A percentile compares a stretch with the other conserved stretches of the same genome.
These are phyloP conservation scores for Periphyllus acericola DNA, from an alignment of 2,888 invertebrate species.

Conservation along the genomic window DNA sequence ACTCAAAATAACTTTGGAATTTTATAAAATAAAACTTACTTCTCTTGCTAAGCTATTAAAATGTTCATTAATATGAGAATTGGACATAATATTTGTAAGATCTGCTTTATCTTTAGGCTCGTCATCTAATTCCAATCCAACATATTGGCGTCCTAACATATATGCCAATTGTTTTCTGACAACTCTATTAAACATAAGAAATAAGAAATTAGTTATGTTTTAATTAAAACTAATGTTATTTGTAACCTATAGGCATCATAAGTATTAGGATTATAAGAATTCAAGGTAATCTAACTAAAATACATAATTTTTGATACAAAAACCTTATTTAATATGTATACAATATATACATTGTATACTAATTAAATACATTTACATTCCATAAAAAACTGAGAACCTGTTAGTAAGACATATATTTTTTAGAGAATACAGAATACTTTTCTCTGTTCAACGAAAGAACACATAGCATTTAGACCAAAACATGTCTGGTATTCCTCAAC, in stretches of 20 bases:
- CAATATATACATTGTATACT: too few species aligned
- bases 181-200: slow-evolving; percentile 71
- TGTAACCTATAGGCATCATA: neutral
- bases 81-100: slow-evolving; percentile 90
- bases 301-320: too few species aligned
- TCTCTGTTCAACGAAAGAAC: too few species aligned
- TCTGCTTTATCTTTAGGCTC: slow-evolving; percentile 77
- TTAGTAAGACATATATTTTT: too few species aligned
- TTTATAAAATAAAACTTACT: slow-evolving; percentile 68
- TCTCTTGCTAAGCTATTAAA: slow-evolving; percentile 94
- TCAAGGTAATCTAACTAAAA: too few species aligned
- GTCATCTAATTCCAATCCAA: slow-evolving; percentile 82
- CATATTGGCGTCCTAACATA: slow-evolving; percentile 94
- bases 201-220: neutral
- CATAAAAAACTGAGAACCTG: too few species aligned
- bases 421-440: too few species aligned
- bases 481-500: too few species aligned
- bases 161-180: slow-evolving; percentile 94
- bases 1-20: slow-evolving; percentile 17
- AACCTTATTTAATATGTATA: neutral
- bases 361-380: neutral
- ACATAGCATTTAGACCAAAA: too few species aligned
- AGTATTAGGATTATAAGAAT: neutral
- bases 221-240: too few species aligned
- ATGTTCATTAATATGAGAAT: slow-evolving; percentile 91